phyloP scores from a whole-genome alignment of 2,888 invertebrate genomes.

The Caenorhabditis panamensis region DNA sequence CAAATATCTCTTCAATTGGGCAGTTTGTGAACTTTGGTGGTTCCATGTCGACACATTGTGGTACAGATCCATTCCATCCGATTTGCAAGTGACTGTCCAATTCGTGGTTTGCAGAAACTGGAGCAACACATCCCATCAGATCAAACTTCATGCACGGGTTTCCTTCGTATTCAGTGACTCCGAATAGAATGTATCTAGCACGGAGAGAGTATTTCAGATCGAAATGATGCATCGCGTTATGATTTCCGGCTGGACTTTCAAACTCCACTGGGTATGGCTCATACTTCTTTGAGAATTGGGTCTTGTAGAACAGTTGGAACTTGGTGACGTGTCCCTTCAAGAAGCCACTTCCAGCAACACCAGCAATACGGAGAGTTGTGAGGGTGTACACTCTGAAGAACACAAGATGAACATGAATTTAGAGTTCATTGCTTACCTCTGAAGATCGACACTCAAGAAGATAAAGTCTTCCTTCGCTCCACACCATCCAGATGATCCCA shows the following conservation, averaged over 20 bases:
- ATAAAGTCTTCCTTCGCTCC: conserved; percentile 94
- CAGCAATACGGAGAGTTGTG: conserved; percentile 79
- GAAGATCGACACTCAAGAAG: conserved; percentile 94
- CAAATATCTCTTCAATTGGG: conserved; percentile 92
- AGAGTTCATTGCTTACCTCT: conserved; percentile 84
- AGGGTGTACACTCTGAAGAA: conserved; percentile 86
- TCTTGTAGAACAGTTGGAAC: conserved; percentile 96
- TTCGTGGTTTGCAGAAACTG: conserved; percentile 76
- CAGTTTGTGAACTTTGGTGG: conserved; percentile 97
- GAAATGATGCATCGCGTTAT: conserved; percentile 96
- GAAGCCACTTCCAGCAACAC: conserved; percentile 79
- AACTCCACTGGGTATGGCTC: conserved; percentile 95
- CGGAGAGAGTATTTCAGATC: conserved; percentile 88
- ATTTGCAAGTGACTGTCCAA: conserved; percentile 79
- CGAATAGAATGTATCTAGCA: conserved; percentile 93
- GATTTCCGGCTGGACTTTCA: conserved; percentile 84
- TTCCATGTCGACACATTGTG: conserved; percentile 87
- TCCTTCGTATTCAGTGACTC: conserved; percentile 96
- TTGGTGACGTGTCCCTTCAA: conserved; percentile 91
- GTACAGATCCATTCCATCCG: conserved; percentile 81
- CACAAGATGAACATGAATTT: background rate
- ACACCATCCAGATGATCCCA: conserved; percentile 81
- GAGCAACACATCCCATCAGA: conserved; percentile 91
- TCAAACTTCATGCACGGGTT: conserved; percentile 97
- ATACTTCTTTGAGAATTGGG: conserved; percentile 93